Evolutionary conservation across 2,113 vertebrate species (phyloP).

Genomic region (Atlantisia rogersi): DNA sequence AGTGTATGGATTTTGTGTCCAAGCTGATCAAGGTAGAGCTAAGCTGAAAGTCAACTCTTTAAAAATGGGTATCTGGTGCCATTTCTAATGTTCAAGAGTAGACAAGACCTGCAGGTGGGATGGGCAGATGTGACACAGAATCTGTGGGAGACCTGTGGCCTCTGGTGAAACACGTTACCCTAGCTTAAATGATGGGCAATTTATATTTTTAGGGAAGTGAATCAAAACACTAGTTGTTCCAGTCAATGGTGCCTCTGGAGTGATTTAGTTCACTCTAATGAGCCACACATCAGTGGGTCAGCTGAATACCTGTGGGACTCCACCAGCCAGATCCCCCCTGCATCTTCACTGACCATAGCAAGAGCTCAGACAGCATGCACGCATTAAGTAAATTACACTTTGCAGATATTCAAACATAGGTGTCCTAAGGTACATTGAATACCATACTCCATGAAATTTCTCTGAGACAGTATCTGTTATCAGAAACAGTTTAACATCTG

Average conservation of each 20-base stretch:
- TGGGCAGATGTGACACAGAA: not conserved
- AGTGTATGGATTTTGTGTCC: not conserved
- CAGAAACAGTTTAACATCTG: not conserved
- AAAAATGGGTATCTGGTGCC: not conserved
- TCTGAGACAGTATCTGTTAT: not conserved
- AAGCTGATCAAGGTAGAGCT: not conserved
- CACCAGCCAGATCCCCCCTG: not conserved
- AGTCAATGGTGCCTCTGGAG: not conserved
- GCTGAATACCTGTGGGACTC: not conserved
- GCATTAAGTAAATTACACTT: not conserved
- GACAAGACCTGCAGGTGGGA: not conserved
- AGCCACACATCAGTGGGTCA: fast-evolving
- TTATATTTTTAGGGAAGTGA: not conserved
- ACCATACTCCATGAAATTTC: not conserved
- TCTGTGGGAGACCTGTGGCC: not conserved
- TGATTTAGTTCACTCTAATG: not conserved
- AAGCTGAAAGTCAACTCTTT: not conserved
- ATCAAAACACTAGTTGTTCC: not conserved
- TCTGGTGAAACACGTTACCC: not conserved
- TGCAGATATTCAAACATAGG: not conserved
- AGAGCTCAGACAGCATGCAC: not conserved
- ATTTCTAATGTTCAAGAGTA: not conserved
- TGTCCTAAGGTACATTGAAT: not conserved
- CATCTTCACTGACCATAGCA: not conserved
- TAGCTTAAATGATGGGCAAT: not conserved